phyloP scores from a whole-genome alignment of 2,888 invertebrate species.

The Tenthredo amoena region DNA sequence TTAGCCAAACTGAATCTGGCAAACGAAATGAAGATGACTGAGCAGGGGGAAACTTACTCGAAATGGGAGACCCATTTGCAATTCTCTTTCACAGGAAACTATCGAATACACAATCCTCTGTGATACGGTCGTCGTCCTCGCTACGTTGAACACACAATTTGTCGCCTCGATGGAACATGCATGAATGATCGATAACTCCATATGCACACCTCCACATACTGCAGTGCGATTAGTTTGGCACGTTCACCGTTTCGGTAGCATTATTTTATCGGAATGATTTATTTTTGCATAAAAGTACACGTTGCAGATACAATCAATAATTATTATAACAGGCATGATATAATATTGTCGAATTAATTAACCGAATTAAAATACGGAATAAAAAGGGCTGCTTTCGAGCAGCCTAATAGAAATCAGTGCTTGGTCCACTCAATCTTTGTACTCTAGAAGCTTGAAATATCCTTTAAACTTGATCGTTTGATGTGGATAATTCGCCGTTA shows the following conservation, averaged over 20 bases:
- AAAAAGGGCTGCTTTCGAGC: not conserved
- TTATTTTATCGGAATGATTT: not conserved
- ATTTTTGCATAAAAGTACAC: not conserved
- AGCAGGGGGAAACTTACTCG: not conserved
- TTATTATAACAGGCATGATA: not conserved
- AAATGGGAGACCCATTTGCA: not conserved
- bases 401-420: not conserved
- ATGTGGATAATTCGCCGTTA: conserved; percentile 29
- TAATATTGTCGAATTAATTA: not conserved
- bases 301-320: not conserved
- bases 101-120: not conserved
- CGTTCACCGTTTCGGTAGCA: not conserved
- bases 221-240: not conserved
- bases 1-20: not conserved
- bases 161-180: conserved; percentile 2
- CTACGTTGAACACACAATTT: conserved; percentile 11
- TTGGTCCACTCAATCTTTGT: not conserved
- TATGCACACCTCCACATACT: not conserved
- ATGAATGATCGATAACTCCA: conserved; percentile 10
- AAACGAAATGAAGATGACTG: not conserved
- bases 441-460: not conserved
- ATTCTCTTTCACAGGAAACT: not conserved
- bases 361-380: not conserved
- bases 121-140: conserved; percentile 1
- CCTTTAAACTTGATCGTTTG: conserved; percentile 33